phyloP scores from a whole-genome alignment of 2,113 vertebrate species.

The Tragelaphus buxtoni region DNA sequence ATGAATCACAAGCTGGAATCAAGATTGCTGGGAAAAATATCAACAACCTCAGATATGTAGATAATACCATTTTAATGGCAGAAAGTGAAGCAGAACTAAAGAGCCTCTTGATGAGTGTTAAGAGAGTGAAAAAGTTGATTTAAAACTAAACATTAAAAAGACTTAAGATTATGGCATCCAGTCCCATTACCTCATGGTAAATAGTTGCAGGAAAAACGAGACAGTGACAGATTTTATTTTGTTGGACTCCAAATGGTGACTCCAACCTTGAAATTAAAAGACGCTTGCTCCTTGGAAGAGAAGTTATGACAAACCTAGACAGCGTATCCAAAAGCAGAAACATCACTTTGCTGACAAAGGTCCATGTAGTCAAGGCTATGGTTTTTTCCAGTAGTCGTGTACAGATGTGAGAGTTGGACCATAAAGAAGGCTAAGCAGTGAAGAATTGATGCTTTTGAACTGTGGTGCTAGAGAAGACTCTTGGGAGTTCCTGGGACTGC shows the following conservation, averaged over 20 bases:
- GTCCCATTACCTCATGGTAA: neutral
- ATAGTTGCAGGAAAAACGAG: neutral
- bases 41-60: neutral
- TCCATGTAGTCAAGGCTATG: neutral
- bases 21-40: neutral
- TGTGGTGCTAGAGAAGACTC: neutral
- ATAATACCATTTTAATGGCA: neutral
- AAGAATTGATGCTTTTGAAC: neutral
- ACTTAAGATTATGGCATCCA: neutral
- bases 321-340: neutral
- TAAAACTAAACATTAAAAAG: neutral
- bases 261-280: neutral
- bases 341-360: neutral
- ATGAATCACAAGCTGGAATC: neutral
- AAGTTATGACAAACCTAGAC: neutral
- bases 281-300: neutral
- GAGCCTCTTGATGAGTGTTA: neutral
- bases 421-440: neutral
- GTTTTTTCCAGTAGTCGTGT: neutral
- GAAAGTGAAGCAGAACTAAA: neutral
- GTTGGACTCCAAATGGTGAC: neutral
- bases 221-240: neutral
- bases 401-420: neutral
- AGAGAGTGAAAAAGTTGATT: neutral
- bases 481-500: neutral